phyloP scores from a whole-genome alignment of 2,888 invertebrate species.

The Agonopterix heracliana region DNA sequence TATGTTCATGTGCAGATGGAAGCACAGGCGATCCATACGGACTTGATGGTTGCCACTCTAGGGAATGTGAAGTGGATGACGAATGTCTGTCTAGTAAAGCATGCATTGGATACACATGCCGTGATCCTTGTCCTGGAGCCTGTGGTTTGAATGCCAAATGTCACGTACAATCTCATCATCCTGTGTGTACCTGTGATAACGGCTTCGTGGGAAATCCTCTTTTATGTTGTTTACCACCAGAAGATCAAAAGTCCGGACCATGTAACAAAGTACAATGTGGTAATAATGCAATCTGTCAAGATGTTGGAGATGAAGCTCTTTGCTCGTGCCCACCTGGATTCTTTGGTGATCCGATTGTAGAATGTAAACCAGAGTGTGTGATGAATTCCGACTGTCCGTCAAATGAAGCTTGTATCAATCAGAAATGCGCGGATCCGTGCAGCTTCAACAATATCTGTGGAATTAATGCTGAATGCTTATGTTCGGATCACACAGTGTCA shows the following conservation, averaged over 20 bases:
- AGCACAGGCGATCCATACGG: slow-evolving; percentile 86
- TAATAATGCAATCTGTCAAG: slow-evolving; percentile 85
- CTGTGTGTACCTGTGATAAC: slow-evolving; percentile 84
- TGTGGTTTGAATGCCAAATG: slow-evolving; percentile 87
- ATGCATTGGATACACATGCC: slow-evolving; percentile 87
- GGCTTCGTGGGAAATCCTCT: slow-evolving; percentile 87
- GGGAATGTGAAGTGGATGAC: slow-evolving; percentile 87
- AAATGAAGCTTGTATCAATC: slow-evolving; percentile 84
- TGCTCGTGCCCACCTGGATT: slow-evolving; percentile 87
- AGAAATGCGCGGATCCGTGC: slow-evolving; percentile 86
- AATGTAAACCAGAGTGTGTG: slow-evolving; percentile 87
- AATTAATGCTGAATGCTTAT: slow-evolving; percentile 85
- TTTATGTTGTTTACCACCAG: slow-evolving; percentile 80
- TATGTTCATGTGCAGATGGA: slow-evolving; percentile 85
- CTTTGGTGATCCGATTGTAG: slow-evolving; percentile 85
- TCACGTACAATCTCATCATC: slow-evolving; percentile 85
- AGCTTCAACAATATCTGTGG: slow-evolving; percentile 83
- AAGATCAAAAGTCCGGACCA: slow-evolving; percentile 75
- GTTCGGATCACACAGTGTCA: slow-evolving; percentile 88
- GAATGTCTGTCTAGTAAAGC: slow-evolving; percentile 84
- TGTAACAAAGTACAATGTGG: slow-evolving; percentile 88
- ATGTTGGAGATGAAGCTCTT: slow-evolving; percentile 80
- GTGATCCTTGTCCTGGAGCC: slow-evolving; percentile 88
- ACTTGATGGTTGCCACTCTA: slow-evolving; percentile 82
- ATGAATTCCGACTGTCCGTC: slow-evolving; percentile 87